Base-by-base conservation (phyloP, 1,140 invertebrate genomes). In the Heterodera carotae region DNA sequence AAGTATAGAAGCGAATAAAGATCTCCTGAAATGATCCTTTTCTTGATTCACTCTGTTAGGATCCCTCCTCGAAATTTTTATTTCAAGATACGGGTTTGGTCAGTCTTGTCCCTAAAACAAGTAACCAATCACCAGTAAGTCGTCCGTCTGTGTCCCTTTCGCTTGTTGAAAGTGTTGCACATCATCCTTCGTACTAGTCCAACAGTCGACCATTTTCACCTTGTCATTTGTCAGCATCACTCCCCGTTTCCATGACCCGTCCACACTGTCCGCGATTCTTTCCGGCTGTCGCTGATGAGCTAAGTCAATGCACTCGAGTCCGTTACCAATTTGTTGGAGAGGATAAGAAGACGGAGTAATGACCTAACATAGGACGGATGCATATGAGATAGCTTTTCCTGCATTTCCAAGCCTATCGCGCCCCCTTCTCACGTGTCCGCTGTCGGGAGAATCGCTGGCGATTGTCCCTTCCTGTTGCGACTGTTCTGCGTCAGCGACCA, bases 101-200 rank as follows among this genome's bases (percentile, higher is more conserved):
- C n/a, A n/a, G n/a, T n/a, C n/a, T n/a, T n/a, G n/a, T n/a, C n/a
- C n/a, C n/a, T n/a, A n/a, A n/a, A n/a, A n/a, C n/a, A n/a, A n/a
- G n/a, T n/a, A n/a, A n/a, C n/a, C n/a, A n/a, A n/a, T n/a, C n/a
- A 73, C 70, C 53, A n/a, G 12, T 27, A 73, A 67, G 60, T 56
- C 33, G 29, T 73, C 39, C 33, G 70, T 73, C 22, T 73, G 70
- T n/a, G 70, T 73, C 8, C 70, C 70, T 64, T 73, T 36, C 29
- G 70, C 67, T 18, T 48, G 60, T 25, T 73, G 70, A 31, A 8
- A 34, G 34, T 43, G n/a, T 22, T 18, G 6, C 39, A 2, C 2
- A 15, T 34, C 33, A 27, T 66, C 62, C 7, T 15, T n/a, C 62
- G 29, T 66, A 27, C 25, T 31, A 6, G 33, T 34, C 62, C 62